These are phyloP conservation scores for Megaceryle alcyon DNA, from an alignment of 2,797 vertebrate species.

Conservation along the genomic window DNA sequence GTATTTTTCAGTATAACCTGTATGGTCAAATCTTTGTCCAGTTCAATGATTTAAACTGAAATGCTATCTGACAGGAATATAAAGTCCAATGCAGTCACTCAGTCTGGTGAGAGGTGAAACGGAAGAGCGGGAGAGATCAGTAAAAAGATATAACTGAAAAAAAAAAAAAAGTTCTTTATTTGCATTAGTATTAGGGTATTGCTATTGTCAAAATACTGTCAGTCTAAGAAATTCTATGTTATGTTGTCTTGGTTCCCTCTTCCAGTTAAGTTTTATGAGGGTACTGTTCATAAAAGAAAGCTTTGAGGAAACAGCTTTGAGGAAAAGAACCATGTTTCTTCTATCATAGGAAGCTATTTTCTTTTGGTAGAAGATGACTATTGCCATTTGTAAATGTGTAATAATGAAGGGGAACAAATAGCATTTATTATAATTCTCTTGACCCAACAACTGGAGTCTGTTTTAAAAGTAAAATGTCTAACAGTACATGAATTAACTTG, in stretches of 20 bases:
- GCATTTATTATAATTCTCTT: neutral
- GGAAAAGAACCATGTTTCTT: neutral
- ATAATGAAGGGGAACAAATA: slow-evolving; percentile 18
- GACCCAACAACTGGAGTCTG: slow-evolving; percentile 24
- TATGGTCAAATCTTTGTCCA: neutral
- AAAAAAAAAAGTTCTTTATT: neutral
- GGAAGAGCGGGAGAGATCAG: neutral
- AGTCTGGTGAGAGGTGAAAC: neutral
- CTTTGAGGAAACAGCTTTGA: neutral
- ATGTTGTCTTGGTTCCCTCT: neutral
- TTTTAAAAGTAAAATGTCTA: slow-evolving; percentile 23
- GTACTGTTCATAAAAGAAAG: neutral
- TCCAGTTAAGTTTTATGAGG: neutral
- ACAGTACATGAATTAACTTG: slow-evolving; percentile 56
- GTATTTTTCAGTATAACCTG: neutral
- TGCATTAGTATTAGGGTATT: neutral
- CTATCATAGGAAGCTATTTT: neutral
- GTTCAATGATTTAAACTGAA: neutral
- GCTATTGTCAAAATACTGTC: neutral
- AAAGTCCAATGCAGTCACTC: neutral
- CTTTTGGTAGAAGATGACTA: neutral
- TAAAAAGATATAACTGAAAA: neutral
- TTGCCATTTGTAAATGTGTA: neutral
- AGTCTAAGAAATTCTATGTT: neutral
- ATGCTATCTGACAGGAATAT: neutral